These are phyloP conservation scores for Crotalus horridus DNA, from an alignment of 2,113 vertebrate genomes.

Conservation along the genomic window DNA sequence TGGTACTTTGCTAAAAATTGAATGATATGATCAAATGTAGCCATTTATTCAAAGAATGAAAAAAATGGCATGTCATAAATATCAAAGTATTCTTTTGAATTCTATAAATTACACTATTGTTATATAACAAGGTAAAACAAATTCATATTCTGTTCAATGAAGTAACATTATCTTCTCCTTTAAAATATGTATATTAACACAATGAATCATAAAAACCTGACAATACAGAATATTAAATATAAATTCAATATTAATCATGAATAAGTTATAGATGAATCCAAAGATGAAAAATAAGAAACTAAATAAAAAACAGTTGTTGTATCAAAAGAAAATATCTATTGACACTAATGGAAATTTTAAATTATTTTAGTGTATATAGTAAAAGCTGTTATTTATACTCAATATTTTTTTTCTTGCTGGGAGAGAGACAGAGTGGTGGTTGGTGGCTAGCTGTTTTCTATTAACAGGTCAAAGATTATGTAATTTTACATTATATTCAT, in stretches of 20 bases:
- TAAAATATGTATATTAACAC: not conserved
- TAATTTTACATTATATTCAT: constrained; percentile 18
- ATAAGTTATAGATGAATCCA: not conserved
- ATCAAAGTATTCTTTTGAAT: not conserved
- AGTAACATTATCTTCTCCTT: not conserved
- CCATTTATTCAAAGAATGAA: not conserved
- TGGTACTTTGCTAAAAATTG: not conserved
- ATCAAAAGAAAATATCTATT: not conserved
- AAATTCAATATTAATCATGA: not conserved
- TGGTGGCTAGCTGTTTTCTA: not conserved
- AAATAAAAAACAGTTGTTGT: not conserved
- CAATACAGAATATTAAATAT: not conserved
- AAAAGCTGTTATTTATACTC: not conserved
- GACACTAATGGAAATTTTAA: not conserved
- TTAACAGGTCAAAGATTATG: not conserved
- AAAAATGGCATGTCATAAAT: not conserved
- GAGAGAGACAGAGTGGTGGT: not conserved
- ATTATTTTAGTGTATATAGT: not conserved
- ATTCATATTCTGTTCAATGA: not conserved
- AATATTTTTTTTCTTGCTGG: not conserved
- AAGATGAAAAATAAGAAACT: not conserved
- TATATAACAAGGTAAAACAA: not conserved
- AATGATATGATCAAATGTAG: not conserved
- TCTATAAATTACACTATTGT: not conserved
- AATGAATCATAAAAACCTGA: not conserved